Evolutionary conservation across 2,888 invertebrate genomes (phyloP).

Genomic region (Sicus ferrugineus): DNA sequence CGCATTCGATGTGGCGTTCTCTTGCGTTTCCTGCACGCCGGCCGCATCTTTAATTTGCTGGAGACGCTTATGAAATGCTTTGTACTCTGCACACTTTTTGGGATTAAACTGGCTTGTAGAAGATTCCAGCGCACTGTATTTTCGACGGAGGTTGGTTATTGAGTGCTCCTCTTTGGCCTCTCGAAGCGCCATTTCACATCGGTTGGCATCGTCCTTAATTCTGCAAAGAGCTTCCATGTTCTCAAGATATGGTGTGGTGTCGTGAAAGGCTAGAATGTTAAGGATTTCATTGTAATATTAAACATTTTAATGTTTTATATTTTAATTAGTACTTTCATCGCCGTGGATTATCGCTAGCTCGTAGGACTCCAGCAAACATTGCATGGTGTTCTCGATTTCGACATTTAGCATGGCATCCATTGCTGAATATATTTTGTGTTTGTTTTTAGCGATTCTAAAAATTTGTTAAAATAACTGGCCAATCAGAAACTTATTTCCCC

Average conservation of each 20-base stretch:
- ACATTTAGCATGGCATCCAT: conserved; percentile 45
- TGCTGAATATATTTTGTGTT: not conserved
- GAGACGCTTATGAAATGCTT: conserved; percentile 40
- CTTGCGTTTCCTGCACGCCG: conserved; percentile 21
- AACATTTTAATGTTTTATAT: not conserved
- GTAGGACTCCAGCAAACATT: conserved; percentile 47
- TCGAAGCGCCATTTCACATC: conserved; percentile 36
- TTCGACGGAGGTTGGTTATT: conserved; percentile 38
- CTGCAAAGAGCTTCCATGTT: conserved; percentile 39
- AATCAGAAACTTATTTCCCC: too few species aligned
- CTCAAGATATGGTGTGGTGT: conserved; percentile 38
- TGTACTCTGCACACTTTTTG: conserved; percentile 42
- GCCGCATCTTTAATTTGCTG: conserved; percentile 37
- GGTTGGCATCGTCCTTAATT: conserved; percentile 38
- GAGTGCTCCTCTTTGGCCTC: conserved; percentile 39
- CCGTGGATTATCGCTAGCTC: conserved; percentile 46
- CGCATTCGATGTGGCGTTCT: conserved; percentile 14
- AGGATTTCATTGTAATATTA: not conserved
- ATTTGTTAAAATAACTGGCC: too few species aligned
- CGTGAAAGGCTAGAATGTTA: conserved; percentile 40
- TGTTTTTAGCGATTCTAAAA: too few species aligned
- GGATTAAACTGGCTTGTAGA: conserved; percentile 38
- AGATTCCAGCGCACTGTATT: conserved; percentile 29
- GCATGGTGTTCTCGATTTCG: conserved; percentile 56
- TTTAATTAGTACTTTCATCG: conserved; percentile 43